Evolutionary conservation across 2,888 invertebrate genomes (phyloP).

Genomic region (Polymixis lichenea): DNA sequence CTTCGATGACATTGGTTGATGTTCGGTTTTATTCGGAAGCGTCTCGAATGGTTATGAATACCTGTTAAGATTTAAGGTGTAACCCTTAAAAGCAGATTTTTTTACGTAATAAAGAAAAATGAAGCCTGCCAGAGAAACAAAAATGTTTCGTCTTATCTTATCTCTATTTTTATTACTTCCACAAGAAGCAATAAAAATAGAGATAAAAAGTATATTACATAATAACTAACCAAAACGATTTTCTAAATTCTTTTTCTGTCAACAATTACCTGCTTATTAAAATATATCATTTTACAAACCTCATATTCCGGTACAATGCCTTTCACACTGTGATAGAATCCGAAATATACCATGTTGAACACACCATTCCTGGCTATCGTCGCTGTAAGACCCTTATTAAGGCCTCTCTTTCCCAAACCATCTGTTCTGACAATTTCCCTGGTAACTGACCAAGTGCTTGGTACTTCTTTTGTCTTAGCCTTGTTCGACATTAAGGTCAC

Average conservation of each 20-base stretch:
- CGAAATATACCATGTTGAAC: conserved; percentile 98
- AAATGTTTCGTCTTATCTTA: background rate
- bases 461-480: conserved; percentile 91
- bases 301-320: conserved; percentile 92
- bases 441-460: conserved; percentile 95
- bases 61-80: background rate
- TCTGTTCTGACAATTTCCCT: conserved; percentile 93
- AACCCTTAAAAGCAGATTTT: no score
- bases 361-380: conserved; percentile 97
- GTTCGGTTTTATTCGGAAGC: background rate
- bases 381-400: conserved; percentile 97
- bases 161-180: background rate
- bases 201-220: no score
- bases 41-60: background rate
- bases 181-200: no score
- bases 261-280: background rate
- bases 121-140: background rate
- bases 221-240: background rate
- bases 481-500: conserved; percentile 96
- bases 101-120: background rate
- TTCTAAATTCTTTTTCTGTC: background rate
- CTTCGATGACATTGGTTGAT: background rate
- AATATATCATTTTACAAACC: conserved; percentile 78
- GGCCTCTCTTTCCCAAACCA: conserved; percentile 95
- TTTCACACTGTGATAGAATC: conserved; percentile 98